Evolutionary conservation across 2,113 vertebrate species (phyloP).

Genomic region (Sinocyclocheilus anshuiensis): DNA sequence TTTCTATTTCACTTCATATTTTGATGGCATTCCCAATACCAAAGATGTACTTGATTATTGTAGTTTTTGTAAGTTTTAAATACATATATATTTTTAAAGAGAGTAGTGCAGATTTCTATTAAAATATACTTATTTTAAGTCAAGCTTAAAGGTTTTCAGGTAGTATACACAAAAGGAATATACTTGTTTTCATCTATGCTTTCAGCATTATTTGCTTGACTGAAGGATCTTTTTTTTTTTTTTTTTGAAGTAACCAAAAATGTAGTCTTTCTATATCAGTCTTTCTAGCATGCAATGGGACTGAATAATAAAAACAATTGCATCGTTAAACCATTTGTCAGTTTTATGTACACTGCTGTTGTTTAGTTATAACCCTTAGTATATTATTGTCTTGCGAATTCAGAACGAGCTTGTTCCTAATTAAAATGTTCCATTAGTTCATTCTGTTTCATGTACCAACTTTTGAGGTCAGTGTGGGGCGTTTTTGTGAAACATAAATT

Average conservation of each 20-base stretch:
- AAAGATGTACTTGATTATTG: neutral
- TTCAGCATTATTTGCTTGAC: neutral
- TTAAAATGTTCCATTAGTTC: neutral
- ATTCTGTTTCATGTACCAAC: neutral
- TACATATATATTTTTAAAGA: neutral
- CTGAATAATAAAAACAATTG: neutral
- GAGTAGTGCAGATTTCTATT: neutral
- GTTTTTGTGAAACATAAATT: neutral
- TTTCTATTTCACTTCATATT: neutral
- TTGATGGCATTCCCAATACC: neutral
- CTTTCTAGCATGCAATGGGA: neutral
- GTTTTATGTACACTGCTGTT: neutral
- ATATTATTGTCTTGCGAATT: neutral
- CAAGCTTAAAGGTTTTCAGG: neutral
- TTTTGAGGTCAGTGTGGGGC: neutral
- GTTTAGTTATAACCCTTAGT: slow-evolving; percentile 5
- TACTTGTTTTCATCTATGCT: neutral
- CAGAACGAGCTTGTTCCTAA: neutral
- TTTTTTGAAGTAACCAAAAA: neutral
- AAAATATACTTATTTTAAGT: neutral
- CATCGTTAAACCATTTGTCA: neutral
- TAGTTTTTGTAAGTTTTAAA: neutral
- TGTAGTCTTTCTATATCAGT: neutral
- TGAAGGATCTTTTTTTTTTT: neutral
- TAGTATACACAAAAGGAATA: neutral